Evolutionary conservation across 2,888 invertebrate genomes (phyloP), one percentile per base, ranked within the genome.

Genomic region (Sussaba pulchella): DNA sequence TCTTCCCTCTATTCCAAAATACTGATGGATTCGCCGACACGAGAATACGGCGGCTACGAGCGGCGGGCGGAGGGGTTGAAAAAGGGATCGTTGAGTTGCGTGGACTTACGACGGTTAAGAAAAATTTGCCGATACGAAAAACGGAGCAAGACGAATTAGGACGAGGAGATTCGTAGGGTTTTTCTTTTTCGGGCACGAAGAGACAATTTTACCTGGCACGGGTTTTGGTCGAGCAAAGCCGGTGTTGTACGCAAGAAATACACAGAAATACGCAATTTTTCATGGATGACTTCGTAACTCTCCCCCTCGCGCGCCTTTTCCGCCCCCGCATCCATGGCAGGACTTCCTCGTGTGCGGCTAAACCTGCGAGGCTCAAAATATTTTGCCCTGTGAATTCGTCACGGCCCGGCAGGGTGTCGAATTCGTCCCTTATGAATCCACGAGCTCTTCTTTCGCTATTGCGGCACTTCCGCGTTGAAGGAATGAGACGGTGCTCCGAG

Each of bases 361-460:
- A n/a, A 54, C 19, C 12, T 12, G 31, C 50, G 54, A 39, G 47
- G 21, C 75, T 71, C 81, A 82, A 88, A 88, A 89, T 88, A 88
- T 89, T 89, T 87, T 84, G 84, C 83, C 83, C 75, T 77, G 75
- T 36, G 61, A 69, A 88, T 87, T 88, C 77, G 87, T 70, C 81
- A 85, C 85, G 86, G 83, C 72, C 59, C 72, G 45, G 80, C 74
- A n/a, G 61, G 73, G 75, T 77, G 69, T 70, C 67, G 57, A 69
- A 72, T n/a, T n/a, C 69, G 47, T 41, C 63, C 59, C n/a, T n/a
- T n/a, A 36, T 69, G 24, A 74, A 76, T 80, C 76, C 75, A 80
- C 71, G 26, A 17, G 36, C 31, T 12, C 2, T 14, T 63, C 14
- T 54, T 41, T 41, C 10, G 43, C 47, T 14, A 41, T 31, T 36